These are phyloP conservation scores for Conistra vaccinii DNA, from an alignment of 2,888 invertebrate genomes.

Conservation along the genomic window DNA sequence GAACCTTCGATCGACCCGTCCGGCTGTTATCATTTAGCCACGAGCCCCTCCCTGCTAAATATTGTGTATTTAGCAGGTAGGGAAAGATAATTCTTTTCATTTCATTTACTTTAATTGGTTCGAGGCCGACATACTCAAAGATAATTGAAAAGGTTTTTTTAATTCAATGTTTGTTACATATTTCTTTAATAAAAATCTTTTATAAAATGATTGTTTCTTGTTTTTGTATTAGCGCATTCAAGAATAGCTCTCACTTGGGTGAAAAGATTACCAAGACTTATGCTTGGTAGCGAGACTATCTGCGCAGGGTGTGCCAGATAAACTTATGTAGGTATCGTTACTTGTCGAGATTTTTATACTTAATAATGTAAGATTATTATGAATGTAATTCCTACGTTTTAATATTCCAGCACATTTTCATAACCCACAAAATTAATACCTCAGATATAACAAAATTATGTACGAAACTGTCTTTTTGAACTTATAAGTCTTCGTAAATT, in stretches of 20 bases:
- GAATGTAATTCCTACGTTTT: background rate
- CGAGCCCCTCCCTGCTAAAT: slow-evolving; percentile 6
- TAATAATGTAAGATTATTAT: background rate
- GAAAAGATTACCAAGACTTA: too few relatives aligned
- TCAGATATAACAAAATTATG: slow-evolving; percentile 59
- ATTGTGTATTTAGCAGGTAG: too few relatives aligned
- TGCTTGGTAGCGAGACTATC: background rate
- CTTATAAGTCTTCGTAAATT: slow-evolving; percentile 75
- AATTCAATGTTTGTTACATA: background rate
- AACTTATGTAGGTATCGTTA: background rate
- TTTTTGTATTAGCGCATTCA: too few relatives aligned
- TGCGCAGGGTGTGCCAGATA: too few relatives aligned
- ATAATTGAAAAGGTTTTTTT: background rate
- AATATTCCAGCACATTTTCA: background rate
- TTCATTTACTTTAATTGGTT: background rate
- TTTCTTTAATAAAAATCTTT: too few relatives aligned
- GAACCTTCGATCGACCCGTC: too few relatives aligned
- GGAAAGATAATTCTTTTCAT: background rate
- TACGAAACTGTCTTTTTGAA: slow-evolving; percentile 65
- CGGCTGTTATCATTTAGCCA: too few relatives aligned
- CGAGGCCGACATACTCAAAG: background rate
- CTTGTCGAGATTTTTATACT: too few relatives aligned
- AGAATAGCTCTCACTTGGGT: too few relatives aligned
- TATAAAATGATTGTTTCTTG: too few relatives aligned
- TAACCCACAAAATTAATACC: slow-evolving; percentile 21